Evolutionary conservation across 2,888 invertebrate species (phyloP).

Genomic region (Cataglyphis rosenhaueri): DNA sequence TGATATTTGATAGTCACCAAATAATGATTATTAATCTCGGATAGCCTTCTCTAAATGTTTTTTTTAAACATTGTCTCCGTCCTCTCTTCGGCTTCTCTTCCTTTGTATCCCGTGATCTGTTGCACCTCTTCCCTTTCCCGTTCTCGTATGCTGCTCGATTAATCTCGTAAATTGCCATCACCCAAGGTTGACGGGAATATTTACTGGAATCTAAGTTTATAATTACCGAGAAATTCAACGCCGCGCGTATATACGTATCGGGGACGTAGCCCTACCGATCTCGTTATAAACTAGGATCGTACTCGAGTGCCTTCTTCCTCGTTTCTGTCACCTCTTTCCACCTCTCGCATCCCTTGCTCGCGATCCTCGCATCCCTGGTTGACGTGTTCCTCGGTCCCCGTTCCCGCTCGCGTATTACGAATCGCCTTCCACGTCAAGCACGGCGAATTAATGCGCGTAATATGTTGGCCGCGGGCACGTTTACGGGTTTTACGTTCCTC

Average conservation of each 20-base stretch:
- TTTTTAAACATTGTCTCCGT: constrained; percentile 13
- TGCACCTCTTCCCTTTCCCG: constrained; percentile 27
- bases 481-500: constrained; percentile 81
- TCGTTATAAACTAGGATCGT: constrained; percentile 78
- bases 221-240: constrained; percentile 81
- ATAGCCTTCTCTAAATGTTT: constrained; percentile 51
- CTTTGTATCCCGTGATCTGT: constrained; percentile 24
- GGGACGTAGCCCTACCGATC: constrained; percentile 76
- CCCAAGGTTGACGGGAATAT: constrained; percentile 78
- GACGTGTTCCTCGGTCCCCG: constrained; percentile 68
- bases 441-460: constrained; percentile 83
- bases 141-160: constrained; percentile 54
- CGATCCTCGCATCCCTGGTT: constrained; percentile 57
- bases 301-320: constrained; percentile 56
- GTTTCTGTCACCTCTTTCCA: constrained; percentile 71
- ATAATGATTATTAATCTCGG: constrained; percentile 6
- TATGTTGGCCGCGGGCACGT: constrained; percentile 83
- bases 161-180: constrained; percentile 81
- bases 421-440: constrained; percentile 81
- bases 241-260: constrained; percentile 75
- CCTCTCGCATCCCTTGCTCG: constrained; percentile 57
- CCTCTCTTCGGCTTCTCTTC: constrained; percentile 34
- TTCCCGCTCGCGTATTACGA: constrained; percentile 79
- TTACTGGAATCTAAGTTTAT: constrained; percentile 83
- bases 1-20: neutral